Evolutionary conservation across 2,797 vertebrate species (phyloP), one percentile per base, ranked within the genome.

Genomic region (Oreochromis mossambicus): DNA sequence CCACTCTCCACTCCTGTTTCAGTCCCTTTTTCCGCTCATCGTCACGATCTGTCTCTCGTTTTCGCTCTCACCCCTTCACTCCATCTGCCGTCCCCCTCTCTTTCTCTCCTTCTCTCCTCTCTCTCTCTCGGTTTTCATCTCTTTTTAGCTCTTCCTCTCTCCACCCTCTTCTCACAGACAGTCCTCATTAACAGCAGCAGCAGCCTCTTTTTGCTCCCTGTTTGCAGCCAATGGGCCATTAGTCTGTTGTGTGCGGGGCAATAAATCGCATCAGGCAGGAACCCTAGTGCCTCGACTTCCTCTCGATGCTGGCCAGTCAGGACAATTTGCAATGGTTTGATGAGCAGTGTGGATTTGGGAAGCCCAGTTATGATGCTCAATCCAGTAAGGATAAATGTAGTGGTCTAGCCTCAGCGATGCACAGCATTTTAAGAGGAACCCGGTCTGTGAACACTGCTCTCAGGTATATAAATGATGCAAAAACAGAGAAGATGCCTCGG

Each of bases 221-320:
- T 94, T 92, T 91, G 86, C 90, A 90, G 92, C 89, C 93, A 92
- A 92, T 91, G 90, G 89, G 87, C 93, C 92, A 93, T 95, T 95
- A 92, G 90, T 89, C 81, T 91, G 88, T 92, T 91, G 84, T 93
- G 87, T 90, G 86, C 87, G 88, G 88, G 90, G 89, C 91, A 92
- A 95, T 94, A 95, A 95, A 95, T 95, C 80, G 90, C 89, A 95
- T 90, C 90, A 91, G 93, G 92, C 94, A 91, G 88, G 80, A 92
- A 88, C 87, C 90, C 85, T 87, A 94, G 87, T 43, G 54, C 86
- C 79, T 80, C 15, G 79, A 91, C 90, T 92, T 92, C 85, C 86
- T 92, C 87, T 87, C 86, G 76, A 82, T 93, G 94, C 93, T 54
- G 82, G 77, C 91, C 94, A 95, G 92, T 95, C 89, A 93, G 91